Evolutionary conservation across 2,797 vertebrate species (phyloP), one percentile per base, ranked within the genome.

Genomic region (Tolypeutes matacus): DNA sequence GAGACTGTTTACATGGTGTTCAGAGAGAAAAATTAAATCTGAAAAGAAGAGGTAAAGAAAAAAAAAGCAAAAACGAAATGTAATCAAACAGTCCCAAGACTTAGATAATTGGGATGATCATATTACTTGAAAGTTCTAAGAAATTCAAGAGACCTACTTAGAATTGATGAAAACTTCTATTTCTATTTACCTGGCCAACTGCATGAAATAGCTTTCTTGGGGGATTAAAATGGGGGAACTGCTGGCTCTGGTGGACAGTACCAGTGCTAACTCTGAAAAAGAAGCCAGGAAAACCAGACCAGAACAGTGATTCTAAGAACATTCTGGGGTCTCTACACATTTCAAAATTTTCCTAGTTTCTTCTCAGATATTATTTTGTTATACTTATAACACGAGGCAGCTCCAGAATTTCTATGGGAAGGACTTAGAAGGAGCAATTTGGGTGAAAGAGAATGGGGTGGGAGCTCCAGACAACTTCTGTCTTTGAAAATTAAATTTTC

Each of bases 401-500:
- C 62, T 87, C 53, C 62, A 77, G 17, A n/a, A 46, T 36, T 88
- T 51, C 62, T 77, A 15, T 13, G 42, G 21, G 27, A 72, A 27
- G 69, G 70, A 72, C 29, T 87, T 34, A 67, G 31, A 72, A 36
- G 20, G 21, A 53, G 73, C 18, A 69, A 53, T 42, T 36, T 86
- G 39, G 80, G 65, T 51, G n/a, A 18, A 62, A 91, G 27, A 23
- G 36, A 64, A 85, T 65, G 34, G 53, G 25, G 23, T 34, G 3
- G 51, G 14, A 82, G 3, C 34, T 67, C 39, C 36, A 82, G 27
- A 39, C 34, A 58, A 27, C 51, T 27, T 92, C 18, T 36, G 10
- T 82, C 67, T 89, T n/a, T 82, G 64, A 64, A 93, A 86, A 46
- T 64, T 34, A 82, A 31, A 34, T 67, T 86, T 75, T 34, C 42